phyloP scores from a whole-genome alignment of 2,888 invertebrate genomes.

The Rhaphigaster nebulosa region DNA sequence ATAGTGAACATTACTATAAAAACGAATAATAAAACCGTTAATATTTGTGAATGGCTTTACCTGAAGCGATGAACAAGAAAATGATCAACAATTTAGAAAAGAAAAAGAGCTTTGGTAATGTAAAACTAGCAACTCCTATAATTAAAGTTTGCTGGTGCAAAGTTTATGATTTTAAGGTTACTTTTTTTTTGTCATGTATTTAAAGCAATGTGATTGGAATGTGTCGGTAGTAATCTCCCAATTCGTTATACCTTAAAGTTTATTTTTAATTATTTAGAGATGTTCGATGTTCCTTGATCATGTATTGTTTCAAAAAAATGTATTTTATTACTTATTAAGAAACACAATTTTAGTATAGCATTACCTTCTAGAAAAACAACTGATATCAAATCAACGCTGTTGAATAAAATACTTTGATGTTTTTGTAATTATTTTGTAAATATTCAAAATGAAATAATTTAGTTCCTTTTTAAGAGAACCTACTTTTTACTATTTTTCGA shows the following conservation, averaged over 20 bases:
- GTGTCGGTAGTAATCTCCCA: background rate
- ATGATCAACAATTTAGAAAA: background rate
- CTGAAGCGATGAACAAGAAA: background rate
- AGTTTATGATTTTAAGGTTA: background rate
- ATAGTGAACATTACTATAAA: background rate
- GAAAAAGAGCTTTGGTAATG: background rate
- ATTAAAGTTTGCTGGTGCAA: background rate
- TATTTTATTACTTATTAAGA: too few relatives aligned
- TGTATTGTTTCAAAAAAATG: too few relatives aligned
- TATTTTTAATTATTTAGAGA: constrained; percentile 3
- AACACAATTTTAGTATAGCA: background rate
- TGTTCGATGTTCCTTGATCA: background rate
- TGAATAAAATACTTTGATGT: background rate
- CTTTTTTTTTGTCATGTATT: background rate
- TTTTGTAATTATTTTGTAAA: background rate
- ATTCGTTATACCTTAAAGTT: background rate
- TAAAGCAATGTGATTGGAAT: background rate
- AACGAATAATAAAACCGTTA: background rate
- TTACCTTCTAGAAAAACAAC: background rate
- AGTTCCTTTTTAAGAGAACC: background rate
- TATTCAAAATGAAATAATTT: background rate
- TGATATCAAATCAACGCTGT: background rate
- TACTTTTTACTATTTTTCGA: too few relatives aligned
- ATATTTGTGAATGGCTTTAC: background rate
- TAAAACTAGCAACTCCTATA: background rate